Evolutionary conservation across 2,113 vertebrate genomes (phyloP), one percentile per base, ranked within the genome.

Genomic region (Microcebus murinus): DNA sequence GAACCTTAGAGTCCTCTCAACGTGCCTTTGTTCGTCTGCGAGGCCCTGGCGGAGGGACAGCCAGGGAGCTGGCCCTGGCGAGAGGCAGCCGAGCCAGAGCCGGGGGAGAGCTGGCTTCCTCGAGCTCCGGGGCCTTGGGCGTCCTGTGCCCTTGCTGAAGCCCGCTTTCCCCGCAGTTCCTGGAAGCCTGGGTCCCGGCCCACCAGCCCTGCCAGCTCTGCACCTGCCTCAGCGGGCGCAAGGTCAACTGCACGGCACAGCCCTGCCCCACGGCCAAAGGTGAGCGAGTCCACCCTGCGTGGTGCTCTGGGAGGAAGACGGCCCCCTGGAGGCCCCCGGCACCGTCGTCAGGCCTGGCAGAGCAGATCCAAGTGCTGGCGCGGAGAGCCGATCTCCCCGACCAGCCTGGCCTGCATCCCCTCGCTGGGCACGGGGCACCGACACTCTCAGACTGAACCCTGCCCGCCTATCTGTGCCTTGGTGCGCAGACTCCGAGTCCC

Each of bases 191-290:
- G 99, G 98, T 99, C 82, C 99, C 99, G 0, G 82, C 98, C 20
- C 98, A 98, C 0, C 99, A 99, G 83, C 99, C 99, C 31, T 99
- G 99, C 96, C 97, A 99, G 95, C 99, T 99, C 97, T 99, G 99
- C 97, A 98, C 97, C 0, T 99, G 99, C 96, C 98, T 99, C 4
- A 98, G 99, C 5, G 98, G 99, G 39, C 99, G 98, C 96, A 98
- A 59, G 85, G 98, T 99, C 87, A 99, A 99, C 98, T 99, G 99
- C 96, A 99, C 99, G 0, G 63, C 93, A 3, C 98, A 98, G 42
- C 99, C 99, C 50, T 99, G 99, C 96, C 98, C 98, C 1, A 98
- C 99, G 2, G 63, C 98, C 74, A 98, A 97, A 99, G 82, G 99
- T 99, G 98, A 99, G 97, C 0, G 1, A 34, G 48, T 48, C 31